Evolutionary conservation across 2,113 vertebrate species (phyloP).

Genomic region (Amphiprion ocellaris): DNA sequence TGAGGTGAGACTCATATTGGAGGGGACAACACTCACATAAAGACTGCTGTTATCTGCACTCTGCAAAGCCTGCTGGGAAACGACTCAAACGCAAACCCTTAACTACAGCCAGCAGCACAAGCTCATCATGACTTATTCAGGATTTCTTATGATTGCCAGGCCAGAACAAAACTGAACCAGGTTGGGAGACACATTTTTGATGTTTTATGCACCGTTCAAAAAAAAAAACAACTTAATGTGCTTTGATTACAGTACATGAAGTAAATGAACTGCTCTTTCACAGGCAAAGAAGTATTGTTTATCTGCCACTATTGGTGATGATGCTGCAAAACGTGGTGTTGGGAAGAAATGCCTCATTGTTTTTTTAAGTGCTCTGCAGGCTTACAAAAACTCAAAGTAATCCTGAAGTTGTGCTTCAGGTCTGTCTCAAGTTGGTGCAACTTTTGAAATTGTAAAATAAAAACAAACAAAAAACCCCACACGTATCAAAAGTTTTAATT

Average conservation of each 20-base stretch:
- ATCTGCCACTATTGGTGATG: conserved; percentile 13
- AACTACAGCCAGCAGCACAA: conserved; percentile 30
- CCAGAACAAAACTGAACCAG: conserved; percentile 37
- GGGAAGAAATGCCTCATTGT: conserved; percentile 19
- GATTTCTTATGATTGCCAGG: conserved; percentile 32
- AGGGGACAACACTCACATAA: conserved; percentile 33
- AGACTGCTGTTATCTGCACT: conserved; percentile 59
- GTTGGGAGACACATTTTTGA: conserved; percentile 32
- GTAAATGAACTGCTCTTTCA: conserved; percentile 1
- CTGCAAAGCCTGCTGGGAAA: conserved; percentile 53
- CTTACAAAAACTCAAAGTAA: conserved; percentile 13
- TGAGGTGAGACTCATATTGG: conserved; percentile 16
- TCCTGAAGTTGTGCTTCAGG: conserved; percentile 12
- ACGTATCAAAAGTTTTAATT: no score
- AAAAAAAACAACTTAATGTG: conserved; percentile 40
- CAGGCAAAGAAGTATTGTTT: conserved; percentile 28
- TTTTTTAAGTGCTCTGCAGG: conserved; percentile 20
- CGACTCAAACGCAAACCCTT: conserved; percentile 44
- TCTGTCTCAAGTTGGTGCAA: not conserved
- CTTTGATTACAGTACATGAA: conserved; percentile 26
- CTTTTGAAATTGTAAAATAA: conserved; percentile 24
- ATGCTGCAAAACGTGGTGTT: conserved; percentile 9
- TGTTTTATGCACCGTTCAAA: conserved; percentile 52
- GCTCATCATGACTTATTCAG: conserved; percentile 51
- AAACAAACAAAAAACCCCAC: no score